phyloP scores from a whole-genome alignment of 2,113 vertebrate species.

The Chloropsis cyanopogon region DNA sequence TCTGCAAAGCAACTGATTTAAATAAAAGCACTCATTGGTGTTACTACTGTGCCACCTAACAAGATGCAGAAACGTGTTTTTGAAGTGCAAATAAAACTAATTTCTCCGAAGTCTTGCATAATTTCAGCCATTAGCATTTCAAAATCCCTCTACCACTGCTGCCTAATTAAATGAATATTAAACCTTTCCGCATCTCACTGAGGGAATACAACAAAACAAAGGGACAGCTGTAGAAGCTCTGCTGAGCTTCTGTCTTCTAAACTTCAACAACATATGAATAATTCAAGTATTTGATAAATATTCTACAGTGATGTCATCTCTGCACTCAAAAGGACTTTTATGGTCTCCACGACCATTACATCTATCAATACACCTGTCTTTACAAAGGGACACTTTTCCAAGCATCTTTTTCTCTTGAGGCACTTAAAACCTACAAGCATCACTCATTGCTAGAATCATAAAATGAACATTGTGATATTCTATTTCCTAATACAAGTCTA shows the following conservation, averaged over 20 bases:
- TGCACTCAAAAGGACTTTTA: background rate
- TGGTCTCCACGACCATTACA: background rate
- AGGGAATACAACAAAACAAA: conserved; percentile 51
- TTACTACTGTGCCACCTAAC: background rate
- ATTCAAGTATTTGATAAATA: conserved; percentile 29
- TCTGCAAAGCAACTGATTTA: background rate
- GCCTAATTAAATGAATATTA: conserved; percentile 64
- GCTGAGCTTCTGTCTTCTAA: conserved; percentile 27
- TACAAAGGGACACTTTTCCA: background rate
- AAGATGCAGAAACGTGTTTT: background rate
- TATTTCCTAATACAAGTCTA: background rate
- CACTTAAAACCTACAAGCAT: background rate
- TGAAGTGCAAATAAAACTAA: conserved; percentile 60
- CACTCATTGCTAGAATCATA: background rate
- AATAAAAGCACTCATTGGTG: background rate
- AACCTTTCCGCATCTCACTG: conserved; percentile 47
- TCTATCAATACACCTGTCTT: background rate
- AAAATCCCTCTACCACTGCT: conserved; percentile 29
- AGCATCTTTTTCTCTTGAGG: background rate
- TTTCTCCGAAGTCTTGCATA: conserved; percentile 40
- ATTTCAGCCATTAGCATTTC: conserved; percentile 58
- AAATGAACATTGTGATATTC: background rate
- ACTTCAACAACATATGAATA: conserved; percentile 40
- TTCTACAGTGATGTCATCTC: background rate
- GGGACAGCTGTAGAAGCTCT: conserved; percentile 50